Percentiles rank a stretch among this genome's conserved stretches.
phyloP scores from a whole-genome alignment of 2,888 invertebrate species.

The Athalia rosae region DNA sequence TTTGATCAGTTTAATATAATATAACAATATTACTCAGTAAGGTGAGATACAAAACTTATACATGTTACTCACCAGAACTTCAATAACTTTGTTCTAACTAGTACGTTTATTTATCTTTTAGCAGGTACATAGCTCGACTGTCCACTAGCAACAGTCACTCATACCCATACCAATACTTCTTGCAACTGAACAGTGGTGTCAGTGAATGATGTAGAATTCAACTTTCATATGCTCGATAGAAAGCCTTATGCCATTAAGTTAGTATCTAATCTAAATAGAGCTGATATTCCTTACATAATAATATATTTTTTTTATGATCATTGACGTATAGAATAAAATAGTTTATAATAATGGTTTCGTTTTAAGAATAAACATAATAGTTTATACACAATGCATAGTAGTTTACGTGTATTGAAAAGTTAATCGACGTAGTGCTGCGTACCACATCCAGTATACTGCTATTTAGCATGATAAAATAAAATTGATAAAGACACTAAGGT shows the following conservation, averaged over 20 bases:
- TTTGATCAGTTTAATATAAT: not conserved
- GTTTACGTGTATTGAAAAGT: no score
- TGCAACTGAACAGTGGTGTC: slow-evolving; percentile 25
- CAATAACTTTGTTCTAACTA: slow-evolving; percentile 23
- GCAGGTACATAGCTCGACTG: slow-evolving; percentile 13
- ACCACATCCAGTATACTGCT: no score
- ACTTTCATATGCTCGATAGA: slow-evolving; percentile 36
- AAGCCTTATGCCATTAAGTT: slow-evolving; percentile 19
- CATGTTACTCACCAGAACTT: not conserved
- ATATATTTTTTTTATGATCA: not conserved
- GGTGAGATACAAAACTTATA: not conserved
- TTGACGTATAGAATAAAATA: not conserved
- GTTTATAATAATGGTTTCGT: not conserved
- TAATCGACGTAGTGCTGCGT: no score
- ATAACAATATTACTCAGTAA: slow-evolving; percentile 16
- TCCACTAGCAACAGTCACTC: slow-evolving; percentile 17
- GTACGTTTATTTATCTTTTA: slow-evolving; percentile 36
- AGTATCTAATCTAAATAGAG: not conserved
- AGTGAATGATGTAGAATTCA: slow-evolving; percentile 26
- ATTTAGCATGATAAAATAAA: no score
- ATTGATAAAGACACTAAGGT: no score
- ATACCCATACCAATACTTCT: not conserved
- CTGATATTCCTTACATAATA: slow-evolving; percentile 20
- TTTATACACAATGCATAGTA: no score
- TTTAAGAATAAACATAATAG: not conserved